Conservation (phyloP, 2,888 invertebrate genomes). For the Erebia palarica region DNA sequence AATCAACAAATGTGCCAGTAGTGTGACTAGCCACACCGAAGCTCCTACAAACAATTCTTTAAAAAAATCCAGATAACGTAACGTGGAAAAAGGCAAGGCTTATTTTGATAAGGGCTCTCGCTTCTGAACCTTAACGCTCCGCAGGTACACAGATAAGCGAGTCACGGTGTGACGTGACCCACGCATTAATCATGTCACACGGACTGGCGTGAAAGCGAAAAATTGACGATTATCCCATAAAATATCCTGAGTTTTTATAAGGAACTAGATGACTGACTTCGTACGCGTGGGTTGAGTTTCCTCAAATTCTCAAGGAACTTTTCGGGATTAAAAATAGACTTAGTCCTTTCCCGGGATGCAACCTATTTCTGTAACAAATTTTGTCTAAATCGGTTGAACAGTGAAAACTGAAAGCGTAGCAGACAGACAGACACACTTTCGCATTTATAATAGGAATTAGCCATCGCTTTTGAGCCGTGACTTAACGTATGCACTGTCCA, state of each 20-base stretch:
- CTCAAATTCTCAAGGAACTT: too few relatives aligned
- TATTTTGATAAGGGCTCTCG: neutral
- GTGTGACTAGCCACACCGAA: too few relatives aligned
- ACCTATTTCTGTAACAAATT: too few relatives aligned
- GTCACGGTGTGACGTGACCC: constrained; percentile 21
- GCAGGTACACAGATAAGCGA: constrained; percentile 21
- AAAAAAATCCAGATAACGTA: neutral
- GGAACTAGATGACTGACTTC: neutral
- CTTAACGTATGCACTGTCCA: constrained; percentile 16
- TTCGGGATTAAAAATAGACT: too few relatives aligned
- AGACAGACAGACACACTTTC: too few relatives aligned
- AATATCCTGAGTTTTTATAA: neutral
- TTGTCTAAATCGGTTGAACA: too few relatives aligned
- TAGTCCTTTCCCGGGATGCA: too few relatives aligned
- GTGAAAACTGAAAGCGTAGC: too few relatives aligned
- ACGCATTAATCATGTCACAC: constrained; percentile 18
- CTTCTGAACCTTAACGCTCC: constrained; percentile 11
- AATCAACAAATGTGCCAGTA: too few relatives aligned
- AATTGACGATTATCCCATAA: constrained; percentile 19
- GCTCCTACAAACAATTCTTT: too few relatives aligned
- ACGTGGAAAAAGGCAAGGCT: neutral
- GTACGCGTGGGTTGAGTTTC: too few relatives aligned
- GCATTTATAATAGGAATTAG: too few relatives aligned
- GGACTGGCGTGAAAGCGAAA: constrained; percentile 7
- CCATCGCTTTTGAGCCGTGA: neutral